These are phyloP conservation scores for Drosophila bifasciata DNA, from an alignment of 1,140 invertebrate species.

Conservation along the genomic window DNA sequence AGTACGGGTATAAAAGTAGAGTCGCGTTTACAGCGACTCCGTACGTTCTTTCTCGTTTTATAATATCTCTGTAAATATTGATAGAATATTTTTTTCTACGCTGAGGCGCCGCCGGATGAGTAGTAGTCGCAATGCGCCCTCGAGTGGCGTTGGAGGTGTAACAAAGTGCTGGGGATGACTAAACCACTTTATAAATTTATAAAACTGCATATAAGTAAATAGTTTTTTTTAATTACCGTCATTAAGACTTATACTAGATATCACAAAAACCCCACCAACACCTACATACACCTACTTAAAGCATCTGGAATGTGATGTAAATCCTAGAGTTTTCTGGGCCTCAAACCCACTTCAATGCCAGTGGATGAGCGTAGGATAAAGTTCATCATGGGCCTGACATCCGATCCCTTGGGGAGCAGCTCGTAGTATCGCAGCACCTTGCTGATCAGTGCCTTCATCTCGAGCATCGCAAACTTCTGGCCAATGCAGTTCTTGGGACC, in stretches of 20 bases:
- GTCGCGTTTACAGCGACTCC: too few species aligned
- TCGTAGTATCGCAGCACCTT: constrained; percentile 88
- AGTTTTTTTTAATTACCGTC: background rate
- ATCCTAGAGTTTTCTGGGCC: constrained; percentile 24
- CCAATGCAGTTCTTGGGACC: constrained; percentile 88
- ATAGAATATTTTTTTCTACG: constrained; percentile 10
- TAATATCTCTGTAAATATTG: constrained; percentile 57
- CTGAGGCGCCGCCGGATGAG: constrained; percentile 1
- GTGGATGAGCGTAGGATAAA: constrained; percentile 57
- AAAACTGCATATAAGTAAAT: constrained; percentile 1
- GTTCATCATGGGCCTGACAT: constrained; percentile 61
- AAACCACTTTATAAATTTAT: constrained; percentile 21
- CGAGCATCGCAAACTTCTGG: constrained; percentile 91
- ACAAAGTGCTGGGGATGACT: constrained; percentile 24
- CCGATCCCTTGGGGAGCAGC: constrained; percentile 51
- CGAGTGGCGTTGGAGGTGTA: constrained; percentile 12
- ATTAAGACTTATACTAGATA: constrained; percentile 4
- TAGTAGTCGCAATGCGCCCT: constrained; percentile 38
- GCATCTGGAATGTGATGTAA: background rate
- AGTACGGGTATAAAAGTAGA: too few species aligned
- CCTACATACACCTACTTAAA: background rate
- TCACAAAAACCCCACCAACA: constrained; percentile 21
- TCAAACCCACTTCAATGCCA: constrained; percentile 54
- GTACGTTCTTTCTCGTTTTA: too few species aligned
- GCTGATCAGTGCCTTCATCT: constrained; percentile 89